Evolutionary conservation across 1,140 invertebrate genomes (phyloP), one percentile per base, ranked within the genome.

Genomic region (Ceratosolen solmsi): DNA sequence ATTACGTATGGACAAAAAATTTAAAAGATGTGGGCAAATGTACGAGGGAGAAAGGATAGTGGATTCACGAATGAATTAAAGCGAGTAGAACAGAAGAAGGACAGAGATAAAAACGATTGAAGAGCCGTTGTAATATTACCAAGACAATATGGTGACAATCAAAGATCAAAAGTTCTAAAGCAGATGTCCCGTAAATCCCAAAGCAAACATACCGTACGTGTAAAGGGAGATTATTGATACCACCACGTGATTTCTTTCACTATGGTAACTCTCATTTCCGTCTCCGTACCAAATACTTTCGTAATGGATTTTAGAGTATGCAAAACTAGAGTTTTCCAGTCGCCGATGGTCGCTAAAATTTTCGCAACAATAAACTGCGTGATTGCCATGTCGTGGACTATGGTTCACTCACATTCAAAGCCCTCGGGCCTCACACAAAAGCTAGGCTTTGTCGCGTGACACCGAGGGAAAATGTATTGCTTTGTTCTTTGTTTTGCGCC

Each of bases 251-350:
- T n/a, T n/a, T n/a, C n/a, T n/a, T n/a, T n/a, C n/a, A n/a, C n/a
- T n/a, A n/a, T n/a, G n/a, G n/a, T n/a, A n/a, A n/a, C n/a, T n/a
- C n/a, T n/a, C n/a, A n/a, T n/a, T n/a, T n/a, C n/a, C n/a, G n/a
- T n/a, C n/a, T n/a, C n/a, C n/a, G 46, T 83, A 83, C 82, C 73
- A 82, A 84, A 84, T 84, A 86, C 86, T 86, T 87, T 86, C 85
- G 87, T 88, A 90, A 89, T 89, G 88, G 88, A 90, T 89, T 90
- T 89, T 87, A 88, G 86, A 89, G 87, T 88, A 87, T 86, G 84
- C 72, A 7, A 74, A 74, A 51, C 36, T 71, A 68, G 72, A 73
- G 76, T 81, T 79, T 80, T 76, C 54, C 22, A 80, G 73, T 75
- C 30, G 58, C 80, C 41, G 36, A 36, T 27, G 25, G 46, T 38